These are phyloP conservation scores for Ovis canadensis DNA, from an alignment of 2,113 vertebrate genomes.

Conservation along the genomic window DNA sequence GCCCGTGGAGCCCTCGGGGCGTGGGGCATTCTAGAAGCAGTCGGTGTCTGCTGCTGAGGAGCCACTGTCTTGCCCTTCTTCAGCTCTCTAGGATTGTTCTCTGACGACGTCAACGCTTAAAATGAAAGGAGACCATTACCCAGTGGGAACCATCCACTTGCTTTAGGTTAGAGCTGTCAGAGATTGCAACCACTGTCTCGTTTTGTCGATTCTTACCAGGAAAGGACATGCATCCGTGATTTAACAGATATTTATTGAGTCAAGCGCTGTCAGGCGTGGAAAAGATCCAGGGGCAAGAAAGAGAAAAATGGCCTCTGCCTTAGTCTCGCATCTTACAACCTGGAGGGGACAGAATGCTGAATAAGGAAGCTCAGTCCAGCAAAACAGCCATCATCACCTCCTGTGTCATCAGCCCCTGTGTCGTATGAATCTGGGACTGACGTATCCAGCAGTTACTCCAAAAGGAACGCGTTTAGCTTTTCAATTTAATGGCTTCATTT, in stretches of 20 bases:
- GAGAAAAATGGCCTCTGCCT: not conserved
- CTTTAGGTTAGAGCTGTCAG: not conserved
- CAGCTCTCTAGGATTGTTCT: not conserved
- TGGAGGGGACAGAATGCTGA: not conserved
- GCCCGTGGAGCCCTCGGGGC: rapidly evolving
- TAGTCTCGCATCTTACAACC: not conserved
- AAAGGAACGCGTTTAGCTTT: not conserved
- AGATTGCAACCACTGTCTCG: not conserved
- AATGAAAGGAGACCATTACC: not conserved
- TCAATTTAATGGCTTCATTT: not conserved
- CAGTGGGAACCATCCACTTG: not conserved
- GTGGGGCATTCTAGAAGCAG: not conserved
- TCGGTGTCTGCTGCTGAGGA: not conserved
- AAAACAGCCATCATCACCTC: not conserved
- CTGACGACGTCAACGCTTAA: not conserved
- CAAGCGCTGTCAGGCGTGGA: not conserved
- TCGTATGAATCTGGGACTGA: not conserved
- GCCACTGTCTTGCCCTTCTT: not conserved
- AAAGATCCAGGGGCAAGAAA: not conserved
- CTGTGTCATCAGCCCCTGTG: not conserved
- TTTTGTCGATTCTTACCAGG: not conserved
- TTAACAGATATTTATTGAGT: not conserved
- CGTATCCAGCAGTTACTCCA: not conserved
- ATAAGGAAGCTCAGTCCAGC: not conserved
- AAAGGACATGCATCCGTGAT: not conserved